Conservation (phyloP, 2,888 invertebrate genomes). For the Pyrgus malvae region DNA sequence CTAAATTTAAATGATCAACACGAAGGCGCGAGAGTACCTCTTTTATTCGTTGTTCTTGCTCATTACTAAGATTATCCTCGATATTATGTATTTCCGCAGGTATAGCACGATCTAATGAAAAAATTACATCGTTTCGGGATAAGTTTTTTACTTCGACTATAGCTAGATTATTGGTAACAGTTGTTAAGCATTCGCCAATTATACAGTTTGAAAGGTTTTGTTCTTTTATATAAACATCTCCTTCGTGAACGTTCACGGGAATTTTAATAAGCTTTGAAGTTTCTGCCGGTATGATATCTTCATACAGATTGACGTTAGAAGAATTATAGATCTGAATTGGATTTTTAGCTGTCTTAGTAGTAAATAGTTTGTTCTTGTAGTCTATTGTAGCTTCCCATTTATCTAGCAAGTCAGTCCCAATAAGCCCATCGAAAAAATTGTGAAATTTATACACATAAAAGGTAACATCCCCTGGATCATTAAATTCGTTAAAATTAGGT, state of each 20-base stretch:
- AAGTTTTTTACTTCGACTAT: neutral
- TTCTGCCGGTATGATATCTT: conserved; percentile 33
- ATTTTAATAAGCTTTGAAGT: conserved; percentile 31
- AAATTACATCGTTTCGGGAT: neutral
- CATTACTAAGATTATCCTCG: neutral
- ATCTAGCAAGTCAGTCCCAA: conserved; percentile 33
- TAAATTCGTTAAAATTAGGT: too few species aligned
- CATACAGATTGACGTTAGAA: conserved; percentile 34
- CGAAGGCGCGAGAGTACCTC: neutral
- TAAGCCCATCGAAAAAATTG: too few species aligned
- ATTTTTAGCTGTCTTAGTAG: conserved; percentile 11
- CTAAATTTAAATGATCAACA: neutral
- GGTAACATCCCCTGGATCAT: too few species aligned
- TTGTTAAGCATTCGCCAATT: neutral
- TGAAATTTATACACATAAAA: too few species aligned
- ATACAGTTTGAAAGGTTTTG: neutral
- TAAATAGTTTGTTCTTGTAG: conserved; percentile 21
- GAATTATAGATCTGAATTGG: conserved; percentile 33
- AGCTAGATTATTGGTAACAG: neutral
- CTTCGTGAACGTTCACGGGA: conserved; percentile 30
- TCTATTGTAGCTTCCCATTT: conserved; percentile 32
- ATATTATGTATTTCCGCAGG: neutral
- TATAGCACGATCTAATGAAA: neutral
- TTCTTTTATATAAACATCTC: neutral
- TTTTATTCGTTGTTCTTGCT: neutral